phyloP scores from a whole-genome alignment of 1,140 invertebrate genomes.

The Lanistes nyassanus region DNA sequence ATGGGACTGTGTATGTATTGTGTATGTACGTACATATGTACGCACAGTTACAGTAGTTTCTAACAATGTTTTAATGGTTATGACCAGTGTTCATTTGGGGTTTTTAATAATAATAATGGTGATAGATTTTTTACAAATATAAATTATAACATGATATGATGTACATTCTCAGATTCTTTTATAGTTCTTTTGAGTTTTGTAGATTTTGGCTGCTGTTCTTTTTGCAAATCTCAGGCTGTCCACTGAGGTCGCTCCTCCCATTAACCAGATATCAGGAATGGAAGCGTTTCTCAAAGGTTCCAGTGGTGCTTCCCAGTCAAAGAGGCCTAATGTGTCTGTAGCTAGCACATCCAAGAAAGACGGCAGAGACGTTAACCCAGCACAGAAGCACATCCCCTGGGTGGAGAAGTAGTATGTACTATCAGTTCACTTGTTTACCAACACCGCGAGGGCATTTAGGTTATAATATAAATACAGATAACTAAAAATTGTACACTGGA shows the following conservation, averaged over 20 bases:
- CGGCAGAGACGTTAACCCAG: slow-evolving; percentile 38
- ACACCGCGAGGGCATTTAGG: background rate
- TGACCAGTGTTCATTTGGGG: too few species aligned
- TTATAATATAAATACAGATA: too few species aligned
- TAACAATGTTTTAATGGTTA: too few species aligned
- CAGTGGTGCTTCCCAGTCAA: slow-evolving; percentile 30
- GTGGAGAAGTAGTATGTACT: slow-evolving; percentile 65
- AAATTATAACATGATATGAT: too few species aligned
- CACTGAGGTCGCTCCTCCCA: background rate
- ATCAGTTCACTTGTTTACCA: background rate
- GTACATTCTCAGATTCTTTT: too few species aligned
- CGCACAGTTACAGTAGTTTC: too few species aligned
- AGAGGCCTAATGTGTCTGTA: slow-evolving; percentile 37
- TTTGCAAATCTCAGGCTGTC: background rate
- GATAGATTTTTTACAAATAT: too few species aligned
- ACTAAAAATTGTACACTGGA: too few species aligned
- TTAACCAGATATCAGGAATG: slow-evolving; percentile 37
- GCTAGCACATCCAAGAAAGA: slow-evolving; percentile 16
- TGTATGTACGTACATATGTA: too few species aligned
- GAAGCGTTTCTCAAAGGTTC: slow-evolving; percentile 60
- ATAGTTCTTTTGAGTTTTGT: too few species aligned
- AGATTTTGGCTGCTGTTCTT: background rate
- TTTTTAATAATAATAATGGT: too few species aligned
- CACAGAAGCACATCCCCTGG: slow-evolving; percentile 59
- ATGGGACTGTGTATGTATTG: too few species aligned